Conservation (phyloP, 2,888 invertebrate genomes). For the Perithous albicinctus region DNA sequence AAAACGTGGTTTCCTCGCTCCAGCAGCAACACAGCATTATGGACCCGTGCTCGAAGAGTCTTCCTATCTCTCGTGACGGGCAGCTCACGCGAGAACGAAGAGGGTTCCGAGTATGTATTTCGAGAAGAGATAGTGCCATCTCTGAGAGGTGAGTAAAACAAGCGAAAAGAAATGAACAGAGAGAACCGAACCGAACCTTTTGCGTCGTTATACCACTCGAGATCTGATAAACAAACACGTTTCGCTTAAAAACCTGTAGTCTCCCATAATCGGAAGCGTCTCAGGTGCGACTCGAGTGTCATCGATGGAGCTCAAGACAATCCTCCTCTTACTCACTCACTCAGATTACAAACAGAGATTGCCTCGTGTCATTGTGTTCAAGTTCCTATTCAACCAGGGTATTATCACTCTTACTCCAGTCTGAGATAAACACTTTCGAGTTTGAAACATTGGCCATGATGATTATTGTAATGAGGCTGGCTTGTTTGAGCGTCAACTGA, state of each 20-base stretch:
- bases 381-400: constrained; percentile 2
- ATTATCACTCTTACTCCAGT: constrained; percentile 21
- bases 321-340: constrained; percentile 21
- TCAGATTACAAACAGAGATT: constrained; percentile 75
- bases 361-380: constrained; percentile 70
- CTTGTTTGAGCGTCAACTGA: background rate
- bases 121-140: background rate
- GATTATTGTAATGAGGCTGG: background rate
- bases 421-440: background rate
- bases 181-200: constrained; percentile 24
- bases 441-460: background rate
- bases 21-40: background rate
- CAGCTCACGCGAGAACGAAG: constrained; percentile 39
- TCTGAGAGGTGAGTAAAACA: constrained; percentile 13
- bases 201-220: constrained; percentile 78
- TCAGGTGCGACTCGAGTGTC: constrained; percentile 57
- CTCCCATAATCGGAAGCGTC: constrained; percentile 65
- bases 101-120: background rate
- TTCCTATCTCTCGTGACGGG: constrained; percentile 32
- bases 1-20: constrained; percentile 66
- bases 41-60: background rate
- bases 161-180: constrained; percentile 12
- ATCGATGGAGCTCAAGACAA: constrained; percentile 7
- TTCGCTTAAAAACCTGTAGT: constrained; percentile 41
- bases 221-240: constrained; percentile 82